Evolutionary conservation across 1,140 invertebrate genomes (phyloP).

Genomic region (Chironomus striatipennis): DNA sequence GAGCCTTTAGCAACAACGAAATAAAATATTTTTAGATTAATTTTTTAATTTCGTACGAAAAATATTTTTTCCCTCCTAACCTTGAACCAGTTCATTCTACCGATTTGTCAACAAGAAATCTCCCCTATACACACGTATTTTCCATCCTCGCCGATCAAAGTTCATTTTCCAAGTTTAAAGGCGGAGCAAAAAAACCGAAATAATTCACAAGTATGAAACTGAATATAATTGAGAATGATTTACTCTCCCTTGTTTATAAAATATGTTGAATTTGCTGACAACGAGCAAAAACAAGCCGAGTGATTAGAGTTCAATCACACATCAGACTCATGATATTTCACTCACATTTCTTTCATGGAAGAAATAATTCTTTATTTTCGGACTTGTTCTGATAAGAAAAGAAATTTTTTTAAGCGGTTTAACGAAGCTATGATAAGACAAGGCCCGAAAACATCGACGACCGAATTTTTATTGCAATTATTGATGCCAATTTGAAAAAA

Average conservation of each 20-base stretch:
- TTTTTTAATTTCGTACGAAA: not conserved
- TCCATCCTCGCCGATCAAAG: not conserved
- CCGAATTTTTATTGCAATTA: not conserved
- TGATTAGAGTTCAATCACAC: conserved; percentile 23
- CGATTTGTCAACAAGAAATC: not conserved
- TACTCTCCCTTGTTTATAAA: not conserved
- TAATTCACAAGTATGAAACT: not conserved
- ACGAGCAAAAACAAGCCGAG: not conserved
- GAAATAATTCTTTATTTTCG: conserved; percentile 6
- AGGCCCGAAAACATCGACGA: not conserved
- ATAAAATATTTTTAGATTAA: not conserved
- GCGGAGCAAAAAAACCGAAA: not conserved
- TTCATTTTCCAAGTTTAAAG: not conserved
- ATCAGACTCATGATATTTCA: not conserved
- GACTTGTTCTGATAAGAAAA: conserved; percentile 1
- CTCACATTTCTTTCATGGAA: not conserved
- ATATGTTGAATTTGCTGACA: not conserved
- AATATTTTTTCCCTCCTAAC: not conserved
- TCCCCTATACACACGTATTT: not conserved
- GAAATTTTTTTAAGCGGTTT: conserved; percentile 13
- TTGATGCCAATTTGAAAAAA: not conserved
- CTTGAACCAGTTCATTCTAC: not conserved
- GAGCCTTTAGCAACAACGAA: not conserved
- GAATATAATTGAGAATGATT: not conserved
- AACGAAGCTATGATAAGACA: not conserved